phyloP scores from a whole-genome alignment of 2,888 invertebrate species.

The Eucera pruinosa region DNA sequence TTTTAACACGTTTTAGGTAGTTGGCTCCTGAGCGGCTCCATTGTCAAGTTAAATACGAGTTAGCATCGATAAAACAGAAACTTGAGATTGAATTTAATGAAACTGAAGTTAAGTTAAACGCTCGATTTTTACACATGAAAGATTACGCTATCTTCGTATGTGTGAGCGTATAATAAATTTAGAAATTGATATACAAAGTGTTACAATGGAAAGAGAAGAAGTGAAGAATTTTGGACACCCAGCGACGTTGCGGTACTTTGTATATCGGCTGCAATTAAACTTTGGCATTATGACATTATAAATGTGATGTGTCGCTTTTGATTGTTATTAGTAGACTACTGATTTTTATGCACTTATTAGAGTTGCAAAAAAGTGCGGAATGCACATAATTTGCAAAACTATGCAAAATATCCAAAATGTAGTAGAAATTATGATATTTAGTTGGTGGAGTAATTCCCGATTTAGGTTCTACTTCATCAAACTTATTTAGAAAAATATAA shows the following conservation, averaged over 20 bases:
- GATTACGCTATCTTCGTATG: background rate
- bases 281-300: background rate
- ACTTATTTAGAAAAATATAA: too few species aligned
- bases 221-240: background rate
- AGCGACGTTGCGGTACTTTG: background rate
- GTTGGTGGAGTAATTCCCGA: too few species aligned
- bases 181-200: background rate
- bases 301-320: slow-evolving; percentile 30
- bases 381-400: too few species aligned
- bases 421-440: too few species aligned
- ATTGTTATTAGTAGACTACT: too few species aligned
- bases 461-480: too few species aligned
- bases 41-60: background rate
- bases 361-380: too few species aligned
- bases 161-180: background rate
- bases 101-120: slow-evolving; percentile 21
- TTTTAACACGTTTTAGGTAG: too few species aligned
- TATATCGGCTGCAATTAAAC: background rate
- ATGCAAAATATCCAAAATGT: too few species aligned
- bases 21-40: too few species aligned
- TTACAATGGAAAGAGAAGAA: background rate
- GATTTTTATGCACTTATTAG: too few species aligned
- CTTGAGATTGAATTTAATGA: slow-evolving; percentile 8
- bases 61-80: slow-evolving; percentile 16
- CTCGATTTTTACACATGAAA: background rate